Percentiles rank a stretch among this genome's conserved stretches.
phyloP scores from a whole-genome alignment of 2,888 invertebrate species.

The Erebia aethiops region DNA sequence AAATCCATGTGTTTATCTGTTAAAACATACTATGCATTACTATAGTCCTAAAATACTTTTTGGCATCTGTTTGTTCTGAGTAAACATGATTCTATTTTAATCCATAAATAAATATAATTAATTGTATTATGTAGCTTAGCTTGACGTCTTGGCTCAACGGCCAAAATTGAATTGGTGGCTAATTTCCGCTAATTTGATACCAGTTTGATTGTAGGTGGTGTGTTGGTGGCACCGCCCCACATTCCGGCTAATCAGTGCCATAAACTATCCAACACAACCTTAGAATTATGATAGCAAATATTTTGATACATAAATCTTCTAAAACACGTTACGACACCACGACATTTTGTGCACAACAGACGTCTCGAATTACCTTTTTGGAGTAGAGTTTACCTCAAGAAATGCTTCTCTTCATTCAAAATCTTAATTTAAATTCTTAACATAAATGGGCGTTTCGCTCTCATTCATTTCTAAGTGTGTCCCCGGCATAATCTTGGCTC shows the following conservation, averaged over 20 bases:
- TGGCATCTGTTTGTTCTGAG: constrained; percentile 33
- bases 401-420: background rate
- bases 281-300: constrained; percentile 41
- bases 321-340: constrained; percentile 20
- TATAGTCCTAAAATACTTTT: constrained; percentile 26
- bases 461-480: background rate
- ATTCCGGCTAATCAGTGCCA: constrained; percentile 39
- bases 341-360: constrained; percentile 20
- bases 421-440: too few species aligned
- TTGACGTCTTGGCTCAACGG: constrained; percentile 28
- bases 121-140: constrained; percentile 13
- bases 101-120: constrained; percentile 28
- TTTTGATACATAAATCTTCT: constrained; percentile 42
- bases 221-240: constrained; percentile 43
- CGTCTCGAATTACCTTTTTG: constrained; percentile 6
- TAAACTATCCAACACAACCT: constrained; percentile 38
- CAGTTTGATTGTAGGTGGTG: constrained; percentile 37
- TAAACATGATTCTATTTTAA: constrained; percentile 30
- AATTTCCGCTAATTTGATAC: constrained; percentile 36
- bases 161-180: constrained; percentile 34
- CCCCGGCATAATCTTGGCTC: constrained; percentile 11
- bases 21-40: background rate
- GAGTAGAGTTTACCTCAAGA: background rate
- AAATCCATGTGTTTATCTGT: constrained; percentile 8
- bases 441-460: too few species aligned